Evolutionary conservation across 2,797 vertebrate genomes (phyloP).

Genomic region (Taeniopygia guttata): DNA sequence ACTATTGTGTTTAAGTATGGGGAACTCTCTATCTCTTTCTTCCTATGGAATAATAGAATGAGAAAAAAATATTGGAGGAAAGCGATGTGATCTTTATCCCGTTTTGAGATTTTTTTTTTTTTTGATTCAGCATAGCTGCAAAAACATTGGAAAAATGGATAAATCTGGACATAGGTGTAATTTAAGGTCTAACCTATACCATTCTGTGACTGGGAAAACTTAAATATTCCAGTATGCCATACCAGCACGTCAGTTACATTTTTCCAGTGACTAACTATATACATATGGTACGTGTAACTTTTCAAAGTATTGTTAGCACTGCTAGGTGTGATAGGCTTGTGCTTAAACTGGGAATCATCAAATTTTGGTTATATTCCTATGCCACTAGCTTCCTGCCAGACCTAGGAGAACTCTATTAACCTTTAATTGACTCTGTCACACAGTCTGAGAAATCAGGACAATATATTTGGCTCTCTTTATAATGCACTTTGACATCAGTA

Average conservation of each 20-base stretch:
- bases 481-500: background rate
- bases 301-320: background rate
- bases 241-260: background rate
- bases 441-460: background rate
- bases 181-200: background rate
- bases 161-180: background rate
- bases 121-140: background rate
- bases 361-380: background rate
- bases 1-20: background rate
- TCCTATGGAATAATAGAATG: background rate
- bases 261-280: background rate
- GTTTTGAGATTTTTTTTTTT: background rate
- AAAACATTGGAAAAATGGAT: background rate
- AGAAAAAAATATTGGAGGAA: background rate
- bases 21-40: background rate
- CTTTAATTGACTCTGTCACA: background rate
- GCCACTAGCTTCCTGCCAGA: background rate
- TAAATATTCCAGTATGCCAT: background rate
- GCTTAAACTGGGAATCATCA: background rate
- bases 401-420: background rate
- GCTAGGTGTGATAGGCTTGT: background rate
- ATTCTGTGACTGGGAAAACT: background rate
- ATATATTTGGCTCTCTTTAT: background rate
- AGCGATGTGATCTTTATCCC: background rate
- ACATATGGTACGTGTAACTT: background rate